phyloP scores from a whole-genome alignment of 2,113 vertebrate species.

The Martes martes region DNA sequence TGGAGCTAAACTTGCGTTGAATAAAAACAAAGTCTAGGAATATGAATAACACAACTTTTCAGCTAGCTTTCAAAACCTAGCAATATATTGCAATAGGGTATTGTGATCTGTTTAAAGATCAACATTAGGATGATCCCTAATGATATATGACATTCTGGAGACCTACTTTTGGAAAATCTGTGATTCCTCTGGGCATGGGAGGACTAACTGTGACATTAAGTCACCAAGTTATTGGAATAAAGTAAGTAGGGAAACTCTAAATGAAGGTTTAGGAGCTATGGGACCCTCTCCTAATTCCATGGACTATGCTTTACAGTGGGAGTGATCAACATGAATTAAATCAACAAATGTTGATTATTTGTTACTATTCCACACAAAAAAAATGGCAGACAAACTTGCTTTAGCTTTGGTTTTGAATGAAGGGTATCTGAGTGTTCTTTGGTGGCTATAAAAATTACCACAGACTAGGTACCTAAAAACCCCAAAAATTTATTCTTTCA shows the following conservation, averaged over 20 bases:
- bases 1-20: slow-evolving; percentile 53
- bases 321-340: background rate
- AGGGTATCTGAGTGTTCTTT: background rate
- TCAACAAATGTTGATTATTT: background rate
- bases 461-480: background rate
- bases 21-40: slow-evolving; percentile 59
- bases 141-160: background rate
- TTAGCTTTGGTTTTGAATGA: background rate
- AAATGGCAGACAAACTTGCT: background rate
- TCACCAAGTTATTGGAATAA: background rate
- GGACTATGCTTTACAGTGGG: background rate
- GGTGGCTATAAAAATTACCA: background rate
- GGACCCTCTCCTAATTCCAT: background rate
- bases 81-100: background rate
- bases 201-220: background rate
- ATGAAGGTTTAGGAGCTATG: background rate
- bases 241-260: background rate
- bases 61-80: slow-evolving; percentile 58
- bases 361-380: background rate
- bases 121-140: background rate
- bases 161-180: background rate
- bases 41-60: slow-evolving; percentile 45
- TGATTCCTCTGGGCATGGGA: background rate
- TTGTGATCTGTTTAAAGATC: background rate
- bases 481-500: background rate